Base-by-base conservation (phyloP, 2,888 invertebrate genomes). In the Drosophila paranaensis region DNA sequence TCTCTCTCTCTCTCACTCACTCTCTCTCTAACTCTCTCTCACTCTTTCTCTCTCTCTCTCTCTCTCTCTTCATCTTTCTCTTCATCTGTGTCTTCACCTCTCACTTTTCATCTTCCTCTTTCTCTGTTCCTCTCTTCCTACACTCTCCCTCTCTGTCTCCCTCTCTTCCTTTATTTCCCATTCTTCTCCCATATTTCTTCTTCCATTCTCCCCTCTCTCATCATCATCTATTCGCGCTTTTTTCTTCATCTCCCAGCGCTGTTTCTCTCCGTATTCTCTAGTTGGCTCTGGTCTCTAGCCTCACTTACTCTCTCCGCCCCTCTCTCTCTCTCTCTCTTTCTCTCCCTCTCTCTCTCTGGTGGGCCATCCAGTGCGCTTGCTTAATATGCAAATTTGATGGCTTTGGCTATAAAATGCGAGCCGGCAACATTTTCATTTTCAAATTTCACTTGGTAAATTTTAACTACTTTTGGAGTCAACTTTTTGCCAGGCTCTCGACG, bases 371-470 rank as follows among this genome's bases (percentile, higher is more conserved):
- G 75, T 67, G 63, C 71, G 71, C 79, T 82, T 87, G 82, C 79
- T 81, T 80, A 82, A 76, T 78, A 84, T 84, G 88, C 88, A 85
- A 84, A 88, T 84, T 84, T 82, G 78, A 85, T 83, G 88, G 73
- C 68, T 66, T 69, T 60, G 62, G 81, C 83, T 74, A 83, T 86
- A 83, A 88, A 66, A 73, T 51, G 65, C 64, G 68, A 79, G 60
- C 46, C 51, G 61, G 70, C 72, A 70, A 73, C 84, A 77, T 80
- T 85, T 78, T 78, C 83, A 78, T 84, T 87, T 81, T 80, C 71
- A 87, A 86, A 87, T 85, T 82, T 89, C 72, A 82, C 79, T 88
- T 86, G 84, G 78, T 71, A 84, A 83, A 78, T 81, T 88, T 87
- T 84, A 83, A 88, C 87, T 85, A 86, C 83, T 83, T 86, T 86